These are phyloP conservation scores for Galeopterus variegatus DNA, from an alignment of 2,113 vertebrate species.

Conservation along the genomic window DNA sequence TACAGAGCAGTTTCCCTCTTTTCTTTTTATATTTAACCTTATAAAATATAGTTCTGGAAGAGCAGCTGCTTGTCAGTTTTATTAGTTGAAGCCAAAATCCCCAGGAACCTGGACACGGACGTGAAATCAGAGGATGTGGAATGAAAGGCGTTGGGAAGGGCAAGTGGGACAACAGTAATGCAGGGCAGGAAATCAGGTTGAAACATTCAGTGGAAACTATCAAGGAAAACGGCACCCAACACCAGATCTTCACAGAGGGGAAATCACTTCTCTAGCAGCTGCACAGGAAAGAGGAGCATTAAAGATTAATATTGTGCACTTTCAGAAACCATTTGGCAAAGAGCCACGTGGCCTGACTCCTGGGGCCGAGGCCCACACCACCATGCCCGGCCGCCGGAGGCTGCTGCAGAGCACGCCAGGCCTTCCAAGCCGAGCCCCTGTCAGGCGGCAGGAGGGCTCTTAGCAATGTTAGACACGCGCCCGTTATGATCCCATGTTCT, in stretches of 20 bases:
- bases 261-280: background rate
- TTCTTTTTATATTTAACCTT: conserved; percentile 36
- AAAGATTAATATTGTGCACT: conserved; percentile 28
- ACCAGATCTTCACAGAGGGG: background rate
- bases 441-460: background rate
- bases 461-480: fast-evolving
- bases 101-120: conserved; percentile 70
- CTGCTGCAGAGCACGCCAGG: background rate
- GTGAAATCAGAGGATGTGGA: conserved; percentile 44
- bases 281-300: background rate
- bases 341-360: conserved; percentile 40
- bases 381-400: background rate
- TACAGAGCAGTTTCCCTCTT: background rate
- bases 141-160: conserved; percentile 59
- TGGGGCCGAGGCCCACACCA: background rate
- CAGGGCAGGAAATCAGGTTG: background rate
- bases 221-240: conserved; percentile 14
- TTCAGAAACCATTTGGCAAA: conserved; percentile 65
- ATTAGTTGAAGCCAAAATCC: conserved; percentile 80
- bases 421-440: background rate
- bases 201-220: background rate
- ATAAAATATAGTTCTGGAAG: conserved; percentile 14
- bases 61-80: conserved; percentile 69
- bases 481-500: background rate
- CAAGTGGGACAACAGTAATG: background rate